Base-by-base conservation (phyloP, 2,888 invertebrate genomes). In the Sussaba pulchella region DNA sequence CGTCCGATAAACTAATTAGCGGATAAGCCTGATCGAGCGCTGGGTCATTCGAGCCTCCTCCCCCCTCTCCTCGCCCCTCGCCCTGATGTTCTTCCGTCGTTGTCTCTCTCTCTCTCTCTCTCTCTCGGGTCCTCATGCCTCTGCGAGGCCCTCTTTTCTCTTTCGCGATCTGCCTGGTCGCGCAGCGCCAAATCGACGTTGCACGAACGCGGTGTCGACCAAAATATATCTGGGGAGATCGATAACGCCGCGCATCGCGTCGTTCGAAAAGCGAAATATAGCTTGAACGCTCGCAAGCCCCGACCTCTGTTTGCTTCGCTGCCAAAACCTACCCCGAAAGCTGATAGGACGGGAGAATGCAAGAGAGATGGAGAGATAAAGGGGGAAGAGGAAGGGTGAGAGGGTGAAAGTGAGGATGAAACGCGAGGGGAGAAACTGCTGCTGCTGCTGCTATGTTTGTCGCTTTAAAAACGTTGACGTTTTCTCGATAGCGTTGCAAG, bases 1-100 rank as follows among this genome's bases (percentile, higher is more conserved):
- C 85, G 85, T 81, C 71, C 87, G 87, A 85, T 87, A 85, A 87
- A 88, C 88, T 89, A 90, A 90, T 90, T 90, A 89, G 87, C 86
- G 86, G 84, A 84, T 85, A 83, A 86, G 85, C 83, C 66, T 78
- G 83, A 74, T 85, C 76, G 61, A 54, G 72, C 76, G 72, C 57
- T 19, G 61, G 59, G 47, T 50, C 57, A 74, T 72, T 75, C 61
- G 39, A 54, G 39, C 75, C 69, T 17, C 10, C 47, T 10, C 31
- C 19, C 3, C 17, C 31, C 17, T 31, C 5, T 63, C 1, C n/a
- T 39, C 10, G 26, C n/a, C 24, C 14, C 26, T 59, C 19, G 41
- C 14, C 19, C 10, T 50, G 21, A 14, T 2, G 36, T 4, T 36
- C 39, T 12, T 12, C 6, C 43, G 26, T 50, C 66, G 10, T 26